Evolutionary conservation across 2,888 invertebrate species (phyloP), one percentile per base, ranked within the genome.

Genomic region (Drepana falcataria): DNA sequence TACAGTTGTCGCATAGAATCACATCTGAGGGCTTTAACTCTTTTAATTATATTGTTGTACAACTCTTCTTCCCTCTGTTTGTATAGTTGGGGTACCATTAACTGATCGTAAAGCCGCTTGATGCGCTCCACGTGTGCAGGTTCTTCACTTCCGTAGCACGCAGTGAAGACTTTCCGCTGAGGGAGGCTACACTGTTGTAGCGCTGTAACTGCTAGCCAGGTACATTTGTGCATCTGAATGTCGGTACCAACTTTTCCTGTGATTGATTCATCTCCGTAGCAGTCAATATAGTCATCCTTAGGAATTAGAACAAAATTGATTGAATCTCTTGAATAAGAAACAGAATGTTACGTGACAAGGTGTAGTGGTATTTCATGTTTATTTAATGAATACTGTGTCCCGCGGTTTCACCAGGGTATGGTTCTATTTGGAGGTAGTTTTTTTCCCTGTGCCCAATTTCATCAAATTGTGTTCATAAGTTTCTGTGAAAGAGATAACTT

Each of bases 141-240:
- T 66, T 96, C 94, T 49, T 89, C 78, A 54, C 85, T 85, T 4
- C 96, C 97, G 73, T 97, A 97, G 78, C 95, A 94, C 56, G 95
- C 92, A 64, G 92, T 85, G 82, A 96, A 92, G 55, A 95, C 87
- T 66, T 92, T 83, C 58, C 92, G 91, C 71, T 96, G 95, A 9
- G 91, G 85, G 0, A 92, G 85, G 52, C 90, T 3, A 92, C 87
- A 0, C 92, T 85, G 53, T 90, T 94, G 33, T 94, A 95, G 51
- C 94, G 92, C 79, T 96, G 94, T 60, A 0, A 97, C 96, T 0
- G 96, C 94, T 47, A 98, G 86, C 99, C 99, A 99, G 0, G 96
- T 94, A 81, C 98, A 99, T 85, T 99, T 99, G 48, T 97, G 97
- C 71, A 98, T 97, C 77, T 95, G 93, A 64, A 99, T 98, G 74